Percentiles rank a stretch among this genome's conserved stretches.
phyloP scores from a whole-genome alignment of 2,113 vertebrate species.

The Gambusia holbrooki region DNA sequence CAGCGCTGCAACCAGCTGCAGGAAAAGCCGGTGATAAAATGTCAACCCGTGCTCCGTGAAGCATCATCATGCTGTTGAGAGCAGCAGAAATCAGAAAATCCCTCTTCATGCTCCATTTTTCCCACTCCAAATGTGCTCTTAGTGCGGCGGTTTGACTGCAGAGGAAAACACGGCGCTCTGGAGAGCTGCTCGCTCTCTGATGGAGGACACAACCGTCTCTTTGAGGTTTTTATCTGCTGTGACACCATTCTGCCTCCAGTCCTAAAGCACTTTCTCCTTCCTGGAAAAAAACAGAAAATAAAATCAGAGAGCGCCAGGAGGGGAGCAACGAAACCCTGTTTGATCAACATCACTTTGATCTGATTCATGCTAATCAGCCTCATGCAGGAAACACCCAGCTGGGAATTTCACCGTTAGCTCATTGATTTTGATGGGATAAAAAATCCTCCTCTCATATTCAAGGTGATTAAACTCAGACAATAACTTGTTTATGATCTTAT shows the following conservation, averaged over 20 bases:
- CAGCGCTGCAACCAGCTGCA: neutral
- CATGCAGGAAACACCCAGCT: neutral
- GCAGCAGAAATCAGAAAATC: slow-evolving; percentile 28
- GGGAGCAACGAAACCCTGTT: neutral
- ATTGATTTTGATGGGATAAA: neutral
- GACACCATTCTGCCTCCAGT: slow-evolving; percentile 35
- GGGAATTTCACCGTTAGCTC: neutral
- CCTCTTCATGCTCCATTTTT: slow-evolving; percentile 35
- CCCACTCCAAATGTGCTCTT: slow-evolving; percentile 43
- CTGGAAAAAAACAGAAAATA: neutral
- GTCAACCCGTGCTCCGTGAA: slow-evolving; percentile 16
- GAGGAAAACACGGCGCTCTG: slow-evolving; percentile 29
- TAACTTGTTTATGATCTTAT: neutral
- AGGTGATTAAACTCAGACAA: neutral
- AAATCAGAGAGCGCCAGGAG: neutral
- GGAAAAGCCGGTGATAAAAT: slow-evolving; percentile 4
- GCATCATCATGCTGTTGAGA: slow-evolving; percentile 8
- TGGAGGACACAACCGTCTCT: slow-evolving; percentile 40
- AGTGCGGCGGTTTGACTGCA: slow-evolving; percentile 30
- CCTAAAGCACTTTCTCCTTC: neutral
- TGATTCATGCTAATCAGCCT: neutral
- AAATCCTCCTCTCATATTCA: neutral
- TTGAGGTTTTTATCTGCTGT: slow-evolving; percentile 32
- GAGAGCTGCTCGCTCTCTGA: slow-evolving; percentile 7
- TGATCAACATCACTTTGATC: slow-evolving; percentile 9